phyloP scores from a whole-genome alignment of 2,888 invertebrate genomes.

The Prosapia bicincta region DNA sequence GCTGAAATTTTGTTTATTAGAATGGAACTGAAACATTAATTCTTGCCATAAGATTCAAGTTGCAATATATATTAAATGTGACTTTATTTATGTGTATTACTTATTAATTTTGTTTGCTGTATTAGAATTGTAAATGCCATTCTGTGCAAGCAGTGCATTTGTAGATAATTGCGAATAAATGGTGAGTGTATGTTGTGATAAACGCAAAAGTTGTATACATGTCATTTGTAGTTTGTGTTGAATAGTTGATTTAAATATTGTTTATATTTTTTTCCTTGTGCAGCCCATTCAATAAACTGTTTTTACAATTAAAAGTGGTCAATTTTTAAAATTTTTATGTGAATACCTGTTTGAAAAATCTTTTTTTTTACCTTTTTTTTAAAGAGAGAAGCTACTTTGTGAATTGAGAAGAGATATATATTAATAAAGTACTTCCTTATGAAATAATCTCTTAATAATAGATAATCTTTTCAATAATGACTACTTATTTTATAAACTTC shows the following conservation, averaged over 20 bases:
- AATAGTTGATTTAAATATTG: background rate
- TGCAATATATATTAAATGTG: background rate
- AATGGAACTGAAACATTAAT: background rate
- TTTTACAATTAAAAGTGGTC: slow-evolving; percentile 27
- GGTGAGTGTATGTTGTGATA: slow-evolving; percentile 26
- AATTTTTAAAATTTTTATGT: too few relatives aligned
- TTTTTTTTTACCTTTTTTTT: too few relatives aligned
- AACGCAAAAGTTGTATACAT: slow-evolving; percentile 20
- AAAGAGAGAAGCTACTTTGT: too few relatives aligned
- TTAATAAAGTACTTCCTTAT: too few relatives aligned
- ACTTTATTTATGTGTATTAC: background rate
- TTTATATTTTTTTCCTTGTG: slow-evolving; percentile 10
- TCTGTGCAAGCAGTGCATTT: background rate
- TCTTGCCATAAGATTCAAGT: background rate
- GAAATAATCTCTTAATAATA: too few relatives aligned
- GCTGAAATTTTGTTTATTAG: background rate
- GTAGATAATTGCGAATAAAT: background rate
- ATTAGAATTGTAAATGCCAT: background rate
- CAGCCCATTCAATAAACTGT: slow-evolving; percentile 28
- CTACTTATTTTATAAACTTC: too few relatives aligned
- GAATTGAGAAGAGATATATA: too few relatives aligned
- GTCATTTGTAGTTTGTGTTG: slow-evolving; percentile 28
- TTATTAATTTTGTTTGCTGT: background rate
- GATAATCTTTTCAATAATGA: too few relatives aligned
- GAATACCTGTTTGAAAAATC: too few relatives aligned